phyloP scores from a whole-genome alignment of 2,113 vertebrate genomes.

The Rhodinocichla rosea region DNA sequence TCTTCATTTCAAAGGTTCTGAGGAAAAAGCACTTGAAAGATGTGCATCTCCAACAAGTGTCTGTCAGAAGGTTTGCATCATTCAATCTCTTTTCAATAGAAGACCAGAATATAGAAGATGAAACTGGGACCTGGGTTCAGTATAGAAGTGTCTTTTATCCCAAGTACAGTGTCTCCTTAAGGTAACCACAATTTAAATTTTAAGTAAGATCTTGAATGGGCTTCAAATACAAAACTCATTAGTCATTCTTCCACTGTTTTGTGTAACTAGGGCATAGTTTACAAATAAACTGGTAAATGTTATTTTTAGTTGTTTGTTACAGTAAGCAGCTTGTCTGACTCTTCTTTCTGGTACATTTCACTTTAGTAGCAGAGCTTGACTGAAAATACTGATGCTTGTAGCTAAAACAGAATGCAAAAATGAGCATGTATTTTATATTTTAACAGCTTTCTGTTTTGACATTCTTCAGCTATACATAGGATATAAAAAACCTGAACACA shows the following conservation, averaged over 20 bases:
- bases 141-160: constrained; percentile 88
- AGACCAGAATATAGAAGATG: constrained; percentile 68
- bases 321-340: background rate
- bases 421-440: constrained; percentile 1
- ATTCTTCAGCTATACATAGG: background rate
- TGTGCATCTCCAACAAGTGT: constrained; percentile 82
- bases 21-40: constrained; percentile 82
- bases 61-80: constrained; percentile 88
- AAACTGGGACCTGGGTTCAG: constrained; percentile 81
- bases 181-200: constrained; percentile 71
- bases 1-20: constrained; percentile 81
- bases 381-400: background rate
- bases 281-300: background rate
- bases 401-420: constrained; percentile 5
- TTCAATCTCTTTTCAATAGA: constrained; percentile 88
- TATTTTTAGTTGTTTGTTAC: constrained; percentile 21
- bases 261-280: background rate
- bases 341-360: background rate
- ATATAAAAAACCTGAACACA: background rate
- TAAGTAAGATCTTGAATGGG: background rate
- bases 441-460: constrained; percentile 9
- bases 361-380: background rate
- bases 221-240: background rate
- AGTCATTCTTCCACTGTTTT: background rate
- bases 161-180: constrained; percentile 85